Evolutionary conservation across 1,140 invertebrate species (phyloP).

Genomic region (Nylanderia fulva): DNA sequence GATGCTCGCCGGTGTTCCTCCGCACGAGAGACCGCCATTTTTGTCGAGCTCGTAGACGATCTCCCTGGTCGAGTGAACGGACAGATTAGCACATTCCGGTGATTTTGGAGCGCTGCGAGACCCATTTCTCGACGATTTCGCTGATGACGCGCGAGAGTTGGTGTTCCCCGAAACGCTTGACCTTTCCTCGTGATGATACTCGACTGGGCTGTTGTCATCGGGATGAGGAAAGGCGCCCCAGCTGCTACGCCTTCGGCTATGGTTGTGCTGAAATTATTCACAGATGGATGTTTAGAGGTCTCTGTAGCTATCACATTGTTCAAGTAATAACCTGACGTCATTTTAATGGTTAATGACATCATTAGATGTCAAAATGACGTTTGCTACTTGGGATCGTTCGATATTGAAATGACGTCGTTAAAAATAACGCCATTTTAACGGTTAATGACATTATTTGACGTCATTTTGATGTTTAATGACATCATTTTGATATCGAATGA

Average conservation of each 20-base stretch:
- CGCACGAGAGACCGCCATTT: conserved; percentile 64
- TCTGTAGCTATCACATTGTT: neutral
- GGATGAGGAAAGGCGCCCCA: conserved; percentile 23
- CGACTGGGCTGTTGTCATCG: conserved; percentile 59
- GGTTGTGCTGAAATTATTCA: conserved; percentile 60
- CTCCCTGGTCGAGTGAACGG: conserved; percentile 53
- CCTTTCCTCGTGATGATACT: conserved; percentile 70
- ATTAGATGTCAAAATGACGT: no score
- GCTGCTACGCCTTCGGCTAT: conserved; percentile 60
- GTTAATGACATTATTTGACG: no score
- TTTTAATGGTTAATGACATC: no score
- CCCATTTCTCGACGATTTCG: conserved; percentile 49
- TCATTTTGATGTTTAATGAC: no score
- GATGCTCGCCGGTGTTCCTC: conserved; percentile 65
- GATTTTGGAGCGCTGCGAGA: conserved; percentile 16
- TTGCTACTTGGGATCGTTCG: no score
- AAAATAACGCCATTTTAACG: no score
- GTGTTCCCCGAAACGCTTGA: conserved; percentile 69
- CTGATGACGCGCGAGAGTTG: conserved; percentile 66
- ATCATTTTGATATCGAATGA: no score
- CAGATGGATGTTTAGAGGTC: neutral
- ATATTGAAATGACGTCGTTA: no score
- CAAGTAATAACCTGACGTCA: no score
- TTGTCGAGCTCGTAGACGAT: conserved; percentile 73
- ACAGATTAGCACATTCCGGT: neutral